phyloP scores from a whole-genome alignment of 2,888 invertebrate species.

The Barypeithes pellucidus region DNA sequence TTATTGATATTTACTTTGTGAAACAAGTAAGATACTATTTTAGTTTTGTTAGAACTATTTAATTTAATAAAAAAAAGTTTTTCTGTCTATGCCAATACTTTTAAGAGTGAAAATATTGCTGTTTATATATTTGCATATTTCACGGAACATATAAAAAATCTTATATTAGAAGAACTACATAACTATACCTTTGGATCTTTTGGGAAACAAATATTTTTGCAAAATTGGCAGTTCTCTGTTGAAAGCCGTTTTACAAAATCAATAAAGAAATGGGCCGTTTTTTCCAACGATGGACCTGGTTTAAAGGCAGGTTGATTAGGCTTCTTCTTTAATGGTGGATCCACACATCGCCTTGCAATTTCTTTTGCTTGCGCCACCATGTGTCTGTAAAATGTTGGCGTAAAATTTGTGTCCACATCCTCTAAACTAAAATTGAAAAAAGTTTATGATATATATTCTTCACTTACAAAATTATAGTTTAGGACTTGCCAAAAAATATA shows the following conservation, averaged over 20 bases:
- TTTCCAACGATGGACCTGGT: conserved; percentile 77
- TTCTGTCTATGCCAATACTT: too few species aligned
- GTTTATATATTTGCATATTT: too few species aligned
- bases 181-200: conserved; percentile 70
- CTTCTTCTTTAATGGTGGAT: conserved; percentile 77
- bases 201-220: conserved; percentile 77
- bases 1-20: too few species aligned
- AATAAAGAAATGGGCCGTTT: conserved; percentile 76
- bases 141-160: too few species aligned
- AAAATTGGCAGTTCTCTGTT: conserved; percentile 77
- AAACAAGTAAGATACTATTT: too few species aligned
- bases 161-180: too few species aligned
- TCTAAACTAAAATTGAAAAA: conserved; percentile 74
- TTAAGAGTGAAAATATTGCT: too few species aligned
- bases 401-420: conserved; percentile 78
- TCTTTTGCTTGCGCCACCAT: conserved; percentile 79
- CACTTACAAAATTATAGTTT: too few species aligned
- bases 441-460: too few species aligned
- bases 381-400: conserved; percentile 75
- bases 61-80: too few species aligned
- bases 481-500: too few species aligned
- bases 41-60: too few species aligned
- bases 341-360: conserved; percentile 79
- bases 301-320: conserved; percentile 74
- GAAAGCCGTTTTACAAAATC: conserved; percentile 77